phyloP scores from a whole-genome alignment of 2,113 vertebrate genomes.

The Leucopsar rothschildi region DNA sequence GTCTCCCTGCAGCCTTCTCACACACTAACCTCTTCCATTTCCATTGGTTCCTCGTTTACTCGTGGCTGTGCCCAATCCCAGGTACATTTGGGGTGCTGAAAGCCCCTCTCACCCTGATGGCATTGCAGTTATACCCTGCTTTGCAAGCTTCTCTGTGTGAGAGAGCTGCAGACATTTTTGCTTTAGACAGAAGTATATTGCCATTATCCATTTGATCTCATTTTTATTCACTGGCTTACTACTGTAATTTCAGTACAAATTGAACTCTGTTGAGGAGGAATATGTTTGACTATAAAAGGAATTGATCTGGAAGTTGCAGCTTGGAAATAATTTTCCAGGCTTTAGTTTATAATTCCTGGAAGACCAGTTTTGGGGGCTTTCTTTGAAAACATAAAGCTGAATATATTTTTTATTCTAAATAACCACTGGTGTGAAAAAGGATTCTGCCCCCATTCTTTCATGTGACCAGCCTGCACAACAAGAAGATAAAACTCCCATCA shows the following conservation, averaged over 20 bases:
- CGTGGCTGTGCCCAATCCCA: neutral
- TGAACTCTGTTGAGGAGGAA: neutral
- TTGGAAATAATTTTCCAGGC: neutral
- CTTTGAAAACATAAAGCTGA: neutral
- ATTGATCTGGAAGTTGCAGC: neutral
- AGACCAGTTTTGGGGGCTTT: neutral
- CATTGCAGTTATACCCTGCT: neutral
- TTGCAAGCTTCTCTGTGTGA: neutral
- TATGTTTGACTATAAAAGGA: neutral
- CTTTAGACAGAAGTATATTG: neutral
- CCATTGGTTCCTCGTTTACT: neutral
- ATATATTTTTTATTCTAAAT: neutral
- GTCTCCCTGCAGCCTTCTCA: neutral
- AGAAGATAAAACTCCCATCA: neutral
- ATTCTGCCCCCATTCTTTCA: neutral
- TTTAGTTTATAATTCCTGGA: neutral
- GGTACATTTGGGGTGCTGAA: neutral
- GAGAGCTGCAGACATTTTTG: neutral
- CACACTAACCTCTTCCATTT: neutral
- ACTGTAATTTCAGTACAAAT: neutral
- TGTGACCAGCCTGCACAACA: neutral
- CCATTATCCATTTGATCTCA: neutral
- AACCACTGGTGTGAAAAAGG: neutral
- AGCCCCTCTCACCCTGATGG: neutral
- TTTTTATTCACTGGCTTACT: slow-evolving; percentile 3